Percentiles rank a stretch among this genome's conserved stretches.
Evolutionary conservation across 2,797 vertebrate species (phyloP).

Genomic region (Tenualosa thibaudeaui): DNA sequence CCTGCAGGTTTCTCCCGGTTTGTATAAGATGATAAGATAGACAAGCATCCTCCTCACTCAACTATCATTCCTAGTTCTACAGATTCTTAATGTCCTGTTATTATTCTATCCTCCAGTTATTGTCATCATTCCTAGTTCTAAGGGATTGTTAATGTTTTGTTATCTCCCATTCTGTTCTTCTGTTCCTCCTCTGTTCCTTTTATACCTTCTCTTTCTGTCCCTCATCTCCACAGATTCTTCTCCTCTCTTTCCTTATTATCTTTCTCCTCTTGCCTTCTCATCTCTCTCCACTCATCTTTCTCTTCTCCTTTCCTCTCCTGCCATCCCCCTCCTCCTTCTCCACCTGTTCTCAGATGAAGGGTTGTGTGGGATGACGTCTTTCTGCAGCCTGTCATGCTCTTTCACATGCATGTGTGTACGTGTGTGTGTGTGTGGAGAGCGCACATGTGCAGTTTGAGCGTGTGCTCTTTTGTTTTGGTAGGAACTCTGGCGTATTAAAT

Average conservation of each 20-base stretch:
- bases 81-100: not conserved
- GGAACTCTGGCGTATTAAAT: not conserved
- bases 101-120: not conserved
- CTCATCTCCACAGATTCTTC: not conserved
- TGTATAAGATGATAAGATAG: not conserved
- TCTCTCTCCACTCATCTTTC: not conserved
- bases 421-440: not conserved
- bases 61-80: not conserved
- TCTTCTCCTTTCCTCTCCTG: not conserved
- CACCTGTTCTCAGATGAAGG: slow-evolving; percentile 11
- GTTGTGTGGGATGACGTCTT: not conserved
- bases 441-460: not conserved
- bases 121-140: not conserved
- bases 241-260: not conserved
- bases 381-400: not conserved
- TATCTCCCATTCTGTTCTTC: not conserved
- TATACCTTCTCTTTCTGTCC: not conserved
- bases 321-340: not conserved
- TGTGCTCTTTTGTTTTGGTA: slow-evolving; percentile 10
- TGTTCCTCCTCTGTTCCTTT: not conserved
- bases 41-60: not conserved
- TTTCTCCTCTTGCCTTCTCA: too few species aligned
- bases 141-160: not conserved
- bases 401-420: not conserved
- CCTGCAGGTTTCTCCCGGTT: not conserved